These are phyloP conservation scores for Diabrotica undecimpunctata DNA, from an alignment of 1,140 invertebrate species.

Conservation along the genomic window DNA sequence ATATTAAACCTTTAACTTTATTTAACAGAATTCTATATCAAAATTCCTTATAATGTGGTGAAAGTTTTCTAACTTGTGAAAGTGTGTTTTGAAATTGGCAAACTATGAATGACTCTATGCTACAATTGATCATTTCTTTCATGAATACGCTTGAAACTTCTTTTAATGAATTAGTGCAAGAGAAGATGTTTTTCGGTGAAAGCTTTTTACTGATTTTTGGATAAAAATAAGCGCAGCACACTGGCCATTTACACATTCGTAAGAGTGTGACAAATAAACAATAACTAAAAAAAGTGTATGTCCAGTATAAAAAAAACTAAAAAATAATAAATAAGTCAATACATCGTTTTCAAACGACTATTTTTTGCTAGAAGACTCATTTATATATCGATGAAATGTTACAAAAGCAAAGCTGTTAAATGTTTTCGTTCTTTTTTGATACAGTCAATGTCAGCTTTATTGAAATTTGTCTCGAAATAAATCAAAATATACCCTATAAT, in stretches of 20 bases:
- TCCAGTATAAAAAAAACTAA: slow-evolving; percentile 12
- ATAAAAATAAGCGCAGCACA: no score
- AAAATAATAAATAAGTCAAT: slow-evolving; percentile 16
- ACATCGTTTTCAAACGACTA: slow-evolving; percentile 9
- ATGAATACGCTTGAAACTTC: no score
- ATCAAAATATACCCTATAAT: not conserved
- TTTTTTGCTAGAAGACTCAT: slow-evolving; percentile 15
- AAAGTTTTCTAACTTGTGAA: no score
- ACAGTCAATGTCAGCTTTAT: slow-evolving; percentile 14
- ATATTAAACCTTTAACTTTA: no score
- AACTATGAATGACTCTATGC: no score
- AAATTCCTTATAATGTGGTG: no score
- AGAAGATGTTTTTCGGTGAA: no score
- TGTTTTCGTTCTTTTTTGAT: slow-evolving; percentile 3
- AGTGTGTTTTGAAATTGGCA: no score
- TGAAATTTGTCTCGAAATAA: slow-evolving; percentile 11
- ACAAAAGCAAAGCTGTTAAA: slow-evolving; percentile 5
- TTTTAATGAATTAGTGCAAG: no score
- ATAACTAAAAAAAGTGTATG: slow-evolving; percentile 22
- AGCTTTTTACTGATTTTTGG: no score
- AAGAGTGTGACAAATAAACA: slow-evolving; percentile 29
- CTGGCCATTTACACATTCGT: slow-evolving; percentile 14
- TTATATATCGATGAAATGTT: slow-evolving; percentile 13
- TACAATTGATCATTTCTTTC: no score
- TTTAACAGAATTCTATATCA: no score